Conservation (phyloP, 1,140 invertebrate species). For the Platorchestia sp. region DNA sequence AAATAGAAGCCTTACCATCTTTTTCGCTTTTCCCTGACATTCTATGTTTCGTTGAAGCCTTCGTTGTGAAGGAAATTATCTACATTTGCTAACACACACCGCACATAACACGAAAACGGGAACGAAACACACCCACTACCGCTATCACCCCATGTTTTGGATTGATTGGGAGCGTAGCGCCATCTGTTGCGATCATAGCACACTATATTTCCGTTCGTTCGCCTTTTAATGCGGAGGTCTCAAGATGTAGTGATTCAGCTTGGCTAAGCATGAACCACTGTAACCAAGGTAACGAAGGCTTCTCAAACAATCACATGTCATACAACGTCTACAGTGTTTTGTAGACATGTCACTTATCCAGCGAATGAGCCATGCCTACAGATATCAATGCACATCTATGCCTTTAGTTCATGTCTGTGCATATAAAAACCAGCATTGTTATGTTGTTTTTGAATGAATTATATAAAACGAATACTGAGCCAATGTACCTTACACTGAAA, state of each 20-base stretch:
- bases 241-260: background rate
- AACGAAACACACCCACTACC: conserved; percentile 25
- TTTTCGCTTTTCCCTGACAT: conserved; percentile 40
- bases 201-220: background rate
- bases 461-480: no score
- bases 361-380: background rate
- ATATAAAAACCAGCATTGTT: no score
- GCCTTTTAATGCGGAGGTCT: background rate
- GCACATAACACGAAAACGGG: conserved; percentile 21
- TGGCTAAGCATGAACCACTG: background rate
- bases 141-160: conserved; percentile 43
- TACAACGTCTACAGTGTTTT: background rate
- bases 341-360: background rate
- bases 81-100: background rate
- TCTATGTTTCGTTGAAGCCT: background rate
- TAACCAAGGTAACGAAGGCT: background rate
- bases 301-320: background rate
- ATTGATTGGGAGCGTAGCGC: conserved; percentile 37
- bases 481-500: no score
- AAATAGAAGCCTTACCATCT: conserved; percentile 1
- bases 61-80: background rate
- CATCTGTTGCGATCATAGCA: conserved; percentile 18
- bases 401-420: no score
- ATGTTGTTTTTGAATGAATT: no score
- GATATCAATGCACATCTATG: no score